Evolutionary conservation across 1,140 invertebrate genomes (phyloP), one percentile per base, ranked within the genome.

Genomic region (Dendroctonus valens): DNA sequence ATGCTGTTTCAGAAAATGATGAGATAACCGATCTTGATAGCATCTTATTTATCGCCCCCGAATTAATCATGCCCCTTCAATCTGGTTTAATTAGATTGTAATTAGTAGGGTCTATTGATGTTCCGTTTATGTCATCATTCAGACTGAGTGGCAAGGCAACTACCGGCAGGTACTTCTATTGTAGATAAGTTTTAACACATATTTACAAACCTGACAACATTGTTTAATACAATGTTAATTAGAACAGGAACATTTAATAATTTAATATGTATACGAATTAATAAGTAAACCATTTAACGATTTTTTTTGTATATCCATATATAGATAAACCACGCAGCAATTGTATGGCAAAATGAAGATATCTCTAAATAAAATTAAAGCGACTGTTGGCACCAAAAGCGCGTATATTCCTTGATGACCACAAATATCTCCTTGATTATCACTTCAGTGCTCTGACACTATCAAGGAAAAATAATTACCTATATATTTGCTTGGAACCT

Each of bases 41-140:
- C 39, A 41, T 57, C 40, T 57, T 57, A 41, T 57, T 57, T 57
- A 57, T 57, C 53, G 38, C 40, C 3, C 38, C 8, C 8, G n/a
- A 57, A 57, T 57, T 57, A 6, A 57, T 11, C 41, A 57, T 12
- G 40, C 12, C n/a, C 37, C 53, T 57, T 57, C 53, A 57, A 57
- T 41, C 40, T 57, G 53, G 53, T 41, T 57, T 57, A 57, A 57
- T 57, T 41, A 57, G 38, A 57, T 41, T 41, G 39, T 41, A 41
- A 52, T 52, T 57, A 41, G 39, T 52, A 26, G 26, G 26, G 15
- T 6, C 15, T 14, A 52, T 52, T 52, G 7, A 37, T n/a, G 6
- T 52, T 52, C 50, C 5, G 37, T 5, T 26, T 6, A 14, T 52
- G 50, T 26, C 50, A 52, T 52, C 50, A 52, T 15, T 15, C 38